Percentiles rank a stretch among this genome's conserved stretches.
phyloP scores from a whole-genome alignment of 2,797 vertebrate genomes.

The Synaphobranchus kaupii region DNA sequence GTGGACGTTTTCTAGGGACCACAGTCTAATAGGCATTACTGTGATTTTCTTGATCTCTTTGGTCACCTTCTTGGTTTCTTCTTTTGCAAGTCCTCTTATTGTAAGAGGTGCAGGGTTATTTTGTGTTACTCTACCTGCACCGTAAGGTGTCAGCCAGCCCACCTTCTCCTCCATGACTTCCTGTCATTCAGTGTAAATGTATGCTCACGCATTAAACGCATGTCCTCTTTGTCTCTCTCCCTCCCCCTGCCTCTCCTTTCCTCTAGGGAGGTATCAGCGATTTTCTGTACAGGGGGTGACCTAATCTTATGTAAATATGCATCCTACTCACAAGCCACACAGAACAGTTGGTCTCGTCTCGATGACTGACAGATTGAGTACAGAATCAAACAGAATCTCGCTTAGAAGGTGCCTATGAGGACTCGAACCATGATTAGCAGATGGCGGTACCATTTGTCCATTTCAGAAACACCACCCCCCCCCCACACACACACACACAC shows the following conservation, averaged over 20 bases:
- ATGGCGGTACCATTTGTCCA: slow-evolving; percentile 43
- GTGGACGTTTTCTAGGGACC: slow-evolving; percentile 46
- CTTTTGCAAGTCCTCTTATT: background rate
- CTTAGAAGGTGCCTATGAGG: slow-evolving; percentile 34
- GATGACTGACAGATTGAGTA: slow-evolving; percentile 32
- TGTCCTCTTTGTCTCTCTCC: slow-evolving; percentile 42
- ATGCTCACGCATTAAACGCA: slow-evolving; percentile 44
- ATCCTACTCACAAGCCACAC: slow-evolving; percentile 23
- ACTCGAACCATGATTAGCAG: slow-evolving; percentile 45
- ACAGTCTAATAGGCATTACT: slow-evolving; percentile 31
- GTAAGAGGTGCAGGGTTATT: background rate
- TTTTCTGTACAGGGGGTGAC: slow-evolving; percentile 32
- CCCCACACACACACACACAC: background rate
- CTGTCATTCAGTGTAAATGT: slow-evolving; percentile 36
- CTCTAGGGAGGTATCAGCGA: slow-evolving; percentile 31
- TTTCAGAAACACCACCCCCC: slow-evolving; percentile 32
- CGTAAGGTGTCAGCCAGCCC: background rate
- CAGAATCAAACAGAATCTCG: slow-evolving; percentile 42
- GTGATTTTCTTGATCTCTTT: slow-evolving; percentile 28
- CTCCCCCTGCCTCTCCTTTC: slow-evolving; percentile 41
- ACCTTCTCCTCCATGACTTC: slow-evolving; percentile 11
- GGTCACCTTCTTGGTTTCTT: background rate
- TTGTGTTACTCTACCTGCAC: background rate
- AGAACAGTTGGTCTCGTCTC: slow-evolving; percentile 35
- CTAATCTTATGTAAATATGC: slow-evolving; percentile 46